phyloP scores from a whole-genome alignment of 2,113 vertebrate genomes.

The Pachyramphus minor region DNA sequence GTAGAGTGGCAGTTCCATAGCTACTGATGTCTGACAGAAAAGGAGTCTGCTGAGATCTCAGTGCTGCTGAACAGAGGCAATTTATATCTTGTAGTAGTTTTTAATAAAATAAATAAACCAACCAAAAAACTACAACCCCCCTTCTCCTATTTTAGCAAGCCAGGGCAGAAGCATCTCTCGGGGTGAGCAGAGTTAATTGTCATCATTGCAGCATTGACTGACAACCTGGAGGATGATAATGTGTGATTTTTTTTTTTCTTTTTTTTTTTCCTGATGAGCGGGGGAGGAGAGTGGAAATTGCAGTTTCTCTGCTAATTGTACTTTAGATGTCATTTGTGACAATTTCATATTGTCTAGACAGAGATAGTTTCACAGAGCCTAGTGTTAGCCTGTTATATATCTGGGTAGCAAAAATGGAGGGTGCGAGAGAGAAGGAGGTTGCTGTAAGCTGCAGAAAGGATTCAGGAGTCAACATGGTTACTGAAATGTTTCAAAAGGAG shows the following conservation, averaged over 20 bases:
- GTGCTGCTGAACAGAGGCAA: slow-evolving; percentile 34
- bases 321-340: slow-evolving; percentile 74
- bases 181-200: slow-evolving; percentile 62
- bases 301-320: slow-evolving; percentile 74
- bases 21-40: slow-evolving; percentile 24
- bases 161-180: slow-evolving; percentile 38
- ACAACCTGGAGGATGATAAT: slow-evolving; percentile 70
- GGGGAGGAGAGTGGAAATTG: slow-evolving; percentile 72
- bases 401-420: slow-evolving; percentile 23
- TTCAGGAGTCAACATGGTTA: not conserved
- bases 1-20: not conserved
- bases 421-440: not conserved
- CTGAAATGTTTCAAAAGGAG: not conserved
- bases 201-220: slow-evolving; percentile 56
- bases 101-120: not conserved
- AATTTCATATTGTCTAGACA: slow-evolving; percentile 78
- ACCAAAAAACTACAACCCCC: not conserved
- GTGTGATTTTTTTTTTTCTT: not conserved
- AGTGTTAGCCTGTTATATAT: slow-evolving; percentile 59
- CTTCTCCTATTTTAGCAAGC: slow-evolving; percentile 39
- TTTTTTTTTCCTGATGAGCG: not conserved
- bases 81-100: slow-evolving; percentile 59
- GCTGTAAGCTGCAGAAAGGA: not conserved
- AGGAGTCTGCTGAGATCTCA: slow-evolving; percentile 17
- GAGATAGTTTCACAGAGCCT: slow-evolving; percentile 51